These are phyloP conservation scores for Zeuzera pyrina DNA, from an alignment of 2,888 invertebrate species.

Conservation along the genomic window DNA sequence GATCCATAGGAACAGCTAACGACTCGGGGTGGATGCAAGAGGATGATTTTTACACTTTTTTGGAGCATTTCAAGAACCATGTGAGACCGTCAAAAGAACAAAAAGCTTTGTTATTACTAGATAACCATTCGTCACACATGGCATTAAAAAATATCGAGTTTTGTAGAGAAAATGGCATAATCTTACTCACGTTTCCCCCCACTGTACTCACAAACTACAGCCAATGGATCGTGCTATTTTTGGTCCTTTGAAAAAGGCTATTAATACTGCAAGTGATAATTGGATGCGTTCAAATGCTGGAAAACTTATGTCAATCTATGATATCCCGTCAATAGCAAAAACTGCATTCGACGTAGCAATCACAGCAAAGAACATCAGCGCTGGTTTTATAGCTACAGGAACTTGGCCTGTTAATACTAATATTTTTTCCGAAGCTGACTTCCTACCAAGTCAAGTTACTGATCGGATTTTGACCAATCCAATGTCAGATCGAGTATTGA, in stretches of 20 bases:
- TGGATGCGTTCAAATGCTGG: slow-evolving; percentile 24
- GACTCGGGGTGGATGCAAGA: slow-evolving; percentile 16
- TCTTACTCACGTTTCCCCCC: slow-evolving; percentile 23
- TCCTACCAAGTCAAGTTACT: slow-evolving; percentile 13
- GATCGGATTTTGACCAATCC: slow-evolving; percentile 11
- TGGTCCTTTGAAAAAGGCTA: slow-evolving; percentile 27
- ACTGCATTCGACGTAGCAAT: slow-evolving; percentile 2
- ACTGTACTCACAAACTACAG: slow-evolving; percentile 32
- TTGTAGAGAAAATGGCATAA: slow-evolving; percentile 26
- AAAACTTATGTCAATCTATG: slow-evolving; percentile 26
- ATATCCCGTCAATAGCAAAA: slow-evolving; percentile 6
- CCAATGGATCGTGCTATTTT: slow-evolving; percentile 27
- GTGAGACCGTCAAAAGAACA: slow-evolving; percentile 5
- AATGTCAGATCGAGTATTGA: too few species aligned
- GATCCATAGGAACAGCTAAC: slow-evolving; percentile 18
- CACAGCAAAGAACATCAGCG: slow-evolving; percentile 1
- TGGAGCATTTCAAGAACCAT: slow-evolving; percentile 5
- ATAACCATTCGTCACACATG: slow-evolving; percentile 12
- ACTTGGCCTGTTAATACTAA: slow-evolving; percentile 9
- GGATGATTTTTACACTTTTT: slow-evolving; percentile 11
- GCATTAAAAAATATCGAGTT: slow-evolving; percentile 19
- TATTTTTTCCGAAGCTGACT: slow-evolving; percentile 14
- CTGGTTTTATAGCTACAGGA: slow-evolving; percentile 3
- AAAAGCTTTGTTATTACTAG: slow-evolving; percentile 7
- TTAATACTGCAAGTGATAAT: slow-evolving; percentile 22